phyloP scores from a whole-genome alignment of 2,888 invertebrate species.

The Ceriagrion tenellum region DNA sequence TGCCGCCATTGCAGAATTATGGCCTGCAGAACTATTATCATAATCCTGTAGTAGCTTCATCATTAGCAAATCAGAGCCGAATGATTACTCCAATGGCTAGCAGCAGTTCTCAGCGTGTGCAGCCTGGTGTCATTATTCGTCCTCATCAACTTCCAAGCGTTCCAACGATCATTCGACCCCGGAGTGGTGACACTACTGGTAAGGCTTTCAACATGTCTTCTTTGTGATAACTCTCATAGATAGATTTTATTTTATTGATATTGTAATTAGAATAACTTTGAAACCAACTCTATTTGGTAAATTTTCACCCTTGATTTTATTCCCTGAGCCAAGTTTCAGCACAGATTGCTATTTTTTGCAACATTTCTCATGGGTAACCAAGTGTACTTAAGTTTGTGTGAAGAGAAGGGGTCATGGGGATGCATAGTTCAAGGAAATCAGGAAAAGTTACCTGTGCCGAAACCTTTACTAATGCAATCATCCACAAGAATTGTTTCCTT shows the following conservation, averaged over 20 bases:
- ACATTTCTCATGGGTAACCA: too few species aligned
- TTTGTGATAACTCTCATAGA: not conserved
- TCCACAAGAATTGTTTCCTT: too few species aligned
- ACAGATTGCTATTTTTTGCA: too few species aligned
- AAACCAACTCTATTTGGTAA: too few species aligned
- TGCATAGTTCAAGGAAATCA: too few species aligned
- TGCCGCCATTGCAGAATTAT: not conserved
- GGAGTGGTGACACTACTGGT: not conserved
- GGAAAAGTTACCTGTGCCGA: too few species aligned
- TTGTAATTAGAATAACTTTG: too few species aligned
- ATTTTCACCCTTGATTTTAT: too few species aligned
- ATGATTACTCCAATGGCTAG: not conserved
- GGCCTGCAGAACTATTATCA: conserved; percentile 23
- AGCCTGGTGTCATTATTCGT: not conserved
- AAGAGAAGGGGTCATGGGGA: too few species aligned
- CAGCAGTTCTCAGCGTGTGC: not conserved
- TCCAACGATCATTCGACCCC: not conserved
- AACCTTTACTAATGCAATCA: too few species aligned
- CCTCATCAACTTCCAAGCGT: not conserved
- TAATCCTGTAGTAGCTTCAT: not conserved
- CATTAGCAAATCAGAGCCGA: not conserved
- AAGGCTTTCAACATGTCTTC: not conserved
- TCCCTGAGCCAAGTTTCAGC: too few species aligned
- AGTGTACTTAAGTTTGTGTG: too few species aligned
- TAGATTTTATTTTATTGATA: not conserved